phyloP scores from a whole-genome alignment of 2,888 invertebrate species.

The Ctenicera cuprea region DNA sequence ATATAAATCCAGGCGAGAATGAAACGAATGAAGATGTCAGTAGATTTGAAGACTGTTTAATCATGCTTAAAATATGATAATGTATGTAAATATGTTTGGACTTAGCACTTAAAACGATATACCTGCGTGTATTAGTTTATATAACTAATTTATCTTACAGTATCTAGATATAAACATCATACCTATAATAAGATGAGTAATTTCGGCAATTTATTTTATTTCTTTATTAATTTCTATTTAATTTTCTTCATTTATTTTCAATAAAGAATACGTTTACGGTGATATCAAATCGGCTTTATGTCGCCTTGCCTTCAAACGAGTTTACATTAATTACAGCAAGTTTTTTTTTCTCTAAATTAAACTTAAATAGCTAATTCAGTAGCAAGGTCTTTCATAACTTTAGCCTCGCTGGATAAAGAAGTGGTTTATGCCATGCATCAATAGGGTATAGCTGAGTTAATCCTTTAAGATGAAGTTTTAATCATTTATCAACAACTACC shows the following conservation, averaged over 20 bases:
- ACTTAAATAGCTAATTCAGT: slow-evolving; percentile 43
- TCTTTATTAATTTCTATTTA: slow-evolving; percentile 46
- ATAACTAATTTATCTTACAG: slow-evolving; percentile 54
- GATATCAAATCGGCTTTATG: slow-evolving; percentile 31
- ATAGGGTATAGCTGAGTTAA: slow-evolving; percentile 37
- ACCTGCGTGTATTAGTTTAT: slow-evolving; percentile 57
- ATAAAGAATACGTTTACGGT: slow-evolving; percentile 27
- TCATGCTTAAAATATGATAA: slow-evolving; percentile 67
- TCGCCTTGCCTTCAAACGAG: slow-evolving; percentile 20
- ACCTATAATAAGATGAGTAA: slow-evolving; percentile 47
- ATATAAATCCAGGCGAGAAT: slow-evolving; percentile 59
- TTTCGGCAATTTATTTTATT: slow-evolving; percentile 48
- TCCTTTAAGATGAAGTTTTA: slow-evolving; percentile 41
- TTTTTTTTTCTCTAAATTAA: slow-evolving; percentile 33
- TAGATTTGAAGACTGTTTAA: slow-evolving; percentile 65
- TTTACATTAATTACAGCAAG: slow-evolving; percentile 36
- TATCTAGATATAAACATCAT: slow-evolving; percentile 50
- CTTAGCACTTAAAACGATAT: slow-evolving; percentile 63
- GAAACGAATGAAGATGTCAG: slow-evolving; percentile 64
- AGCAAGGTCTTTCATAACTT: slow-evolving; percentile 45
- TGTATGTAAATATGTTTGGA: slow-evolving; percentile 66
- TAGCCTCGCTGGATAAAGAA: slow-evolving; percentile 26
- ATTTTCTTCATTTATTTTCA: slow-evolving; percentile 48
- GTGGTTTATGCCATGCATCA: slow-evolving; percentile 34
- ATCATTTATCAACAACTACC: slow-evolving; percentile 41